phyloP scores from a whole-genome alignment of 2,797 vertebrate species.

The Sebastolobus altivelis region DNA sequence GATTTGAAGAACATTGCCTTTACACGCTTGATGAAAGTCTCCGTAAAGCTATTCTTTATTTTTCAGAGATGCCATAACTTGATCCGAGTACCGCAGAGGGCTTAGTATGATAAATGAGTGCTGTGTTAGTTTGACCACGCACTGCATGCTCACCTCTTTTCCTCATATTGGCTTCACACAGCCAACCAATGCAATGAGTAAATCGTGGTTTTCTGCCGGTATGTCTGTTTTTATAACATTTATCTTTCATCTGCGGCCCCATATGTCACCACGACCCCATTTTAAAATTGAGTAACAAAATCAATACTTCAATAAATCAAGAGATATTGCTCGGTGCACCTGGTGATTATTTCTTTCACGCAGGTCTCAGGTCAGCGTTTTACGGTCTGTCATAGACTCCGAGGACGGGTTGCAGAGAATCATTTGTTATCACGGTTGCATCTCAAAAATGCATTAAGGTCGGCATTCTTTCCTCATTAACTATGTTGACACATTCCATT shows the following conservation, averaged over 20 bases:
- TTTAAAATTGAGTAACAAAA: conserved; percentile 72
- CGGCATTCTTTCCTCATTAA: conserved; percentile 55
- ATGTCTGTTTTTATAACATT: conserved; percentile 63
- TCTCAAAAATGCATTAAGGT: conserved; percentile 50
- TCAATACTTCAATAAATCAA: conserved; percentile 77
- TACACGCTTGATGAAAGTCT: conserved; percentile 19
- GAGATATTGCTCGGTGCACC: conserved; percentile 63
- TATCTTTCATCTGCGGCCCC: conserved; percentile 61
- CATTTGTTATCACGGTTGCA: conserved; percentile 57
- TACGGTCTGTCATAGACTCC: conserved; percentile 20
- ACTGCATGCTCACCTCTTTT: neutral
- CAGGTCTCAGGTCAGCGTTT: conserved; percentile 57
- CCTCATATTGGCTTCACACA: conserved; percentile 17
- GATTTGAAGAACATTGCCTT: conserved; percentile 33
- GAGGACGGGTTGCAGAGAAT: conserved; percentile 12
- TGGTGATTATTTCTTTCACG: conserved; percentile 65
- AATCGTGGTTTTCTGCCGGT: conserved; percentile 31
- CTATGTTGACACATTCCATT: conserved; percentile 46
- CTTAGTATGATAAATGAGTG: conserved; percentile 18
- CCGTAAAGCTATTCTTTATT: conserved; percentile 29
- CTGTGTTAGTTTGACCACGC: neutral
- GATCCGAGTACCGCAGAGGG: conserved; percentile 14
- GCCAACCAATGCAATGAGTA: conserved; percentile 21
- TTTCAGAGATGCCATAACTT: conserved; percentile 10
- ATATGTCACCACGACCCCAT: conserved; percentile 53